Evolutionary conservation across 1,140 invertebrate species (phyloP), one percentile per base, ranked within the genome.

Genomic region (Grapholita molesta): DNA sequence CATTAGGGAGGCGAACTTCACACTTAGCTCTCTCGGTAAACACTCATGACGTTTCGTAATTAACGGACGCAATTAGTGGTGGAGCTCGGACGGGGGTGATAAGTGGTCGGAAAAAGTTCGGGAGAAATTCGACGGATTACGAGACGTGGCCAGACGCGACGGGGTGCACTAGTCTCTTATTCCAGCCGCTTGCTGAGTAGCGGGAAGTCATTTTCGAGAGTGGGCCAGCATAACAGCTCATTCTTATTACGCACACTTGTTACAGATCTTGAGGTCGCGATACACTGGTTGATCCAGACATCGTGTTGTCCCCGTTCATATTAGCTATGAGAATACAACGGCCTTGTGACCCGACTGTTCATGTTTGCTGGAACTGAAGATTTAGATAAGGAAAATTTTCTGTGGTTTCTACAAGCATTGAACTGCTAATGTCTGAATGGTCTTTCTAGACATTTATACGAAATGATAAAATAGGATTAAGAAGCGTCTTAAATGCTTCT

Each of bases 1-100:
- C 84, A 84, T 86, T 85, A 86, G 83, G 76, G 77, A 78, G 78
- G 76, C 74, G 81, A 89, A 91, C 89, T 91, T 91, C 89, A 91
- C 89, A 91, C 89, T 90, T 89, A 89, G 86, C 84, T 83, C 82
- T 83, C 84, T 88, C 79, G 77, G 86, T 91, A 91, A 91, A 91
- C 88, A 91, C 89, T 91, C 86, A 90, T 90, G 89, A 90, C 89
- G 89, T 89, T 87, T 88, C 86, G 83, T 91, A 91, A 91, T 91
- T 91, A 91, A 90, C 88, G 85, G 84, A 89, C 89, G 88, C 88
- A 91, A 91, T 91, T 91, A 91, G 89, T 83, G 89, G 89, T 84
- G 77, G 78, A 75, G 82, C 79, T 80, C 79, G 84, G 66, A 64
- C 12, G 64, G 75, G 78, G 81, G 85, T 86, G 84, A 85, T 86